These are phyloP conservation scores for Leptinotarsa lineolata DNA, from an alignment of 1,140 invertebrate genomes.

Conservation along the genomic window DNA sequence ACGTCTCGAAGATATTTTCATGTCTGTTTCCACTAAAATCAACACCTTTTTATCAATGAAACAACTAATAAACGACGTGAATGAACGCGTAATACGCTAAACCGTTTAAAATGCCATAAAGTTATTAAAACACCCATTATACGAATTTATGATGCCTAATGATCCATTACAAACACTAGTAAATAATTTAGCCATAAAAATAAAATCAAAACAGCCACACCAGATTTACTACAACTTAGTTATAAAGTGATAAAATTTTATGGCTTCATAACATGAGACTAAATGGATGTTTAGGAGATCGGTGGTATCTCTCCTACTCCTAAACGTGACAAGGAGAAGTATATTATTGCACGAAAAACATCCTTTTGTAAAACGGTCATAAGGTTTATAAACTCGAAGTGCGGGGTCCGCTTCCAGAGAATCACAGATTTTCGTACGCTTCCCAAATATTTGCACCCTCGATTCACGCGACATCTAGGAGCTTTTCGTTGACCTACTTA, in stretches of 20 bases:
- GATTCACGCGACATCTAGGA: neutral
- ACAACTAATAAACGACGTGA: slow-evolving; percentile 8
- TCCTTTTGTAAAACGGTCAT: neutral
- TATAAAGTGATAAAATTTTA: slow-evolving; percentile 33
- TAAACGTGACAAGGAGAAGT: too few relatives aligned
- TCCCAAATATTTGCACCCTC: slow-evolving; percentile 8
- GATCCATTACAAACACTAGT: slow-evolving; percentile 23
- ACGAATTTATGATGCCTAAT: slow-evolving; percentile 22
- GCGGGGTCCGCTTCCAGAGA: neutral
- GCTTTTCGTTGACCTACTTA: neutral
- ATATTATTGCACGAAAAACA: too few relatives aligned
- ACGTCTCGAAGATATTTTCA: neutral
- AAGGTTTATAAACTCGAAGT: neutral
- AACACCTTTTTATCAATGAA: slow-evolving; percentile 16
- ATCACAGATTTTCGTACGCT: neutral
- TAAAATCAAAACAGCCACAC: slow-evolving; percentile 27
- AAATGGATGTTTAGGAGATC: slow-evolving; percentile 23
- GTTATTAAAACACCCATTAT: slow-evolving; percentile 26
- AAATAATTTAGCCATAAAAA: slow-evolving; percentile 29
- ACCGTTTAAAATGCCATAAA: slow-evolving; percentile 18
- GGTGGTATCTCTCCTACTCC: neutral
- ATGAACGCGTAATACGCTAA: slow-evolving; percentile 15
- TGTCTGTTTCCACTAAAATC: neutral
- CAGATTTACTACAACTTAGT: slow-evolving; percentile 28
- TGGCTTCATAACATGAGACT: slow-evolving; percentile 26